Conservation (phyloP, 37 sponge, comb jelly and placozoan species). For the Cliona cf. orientalis region DNA sequence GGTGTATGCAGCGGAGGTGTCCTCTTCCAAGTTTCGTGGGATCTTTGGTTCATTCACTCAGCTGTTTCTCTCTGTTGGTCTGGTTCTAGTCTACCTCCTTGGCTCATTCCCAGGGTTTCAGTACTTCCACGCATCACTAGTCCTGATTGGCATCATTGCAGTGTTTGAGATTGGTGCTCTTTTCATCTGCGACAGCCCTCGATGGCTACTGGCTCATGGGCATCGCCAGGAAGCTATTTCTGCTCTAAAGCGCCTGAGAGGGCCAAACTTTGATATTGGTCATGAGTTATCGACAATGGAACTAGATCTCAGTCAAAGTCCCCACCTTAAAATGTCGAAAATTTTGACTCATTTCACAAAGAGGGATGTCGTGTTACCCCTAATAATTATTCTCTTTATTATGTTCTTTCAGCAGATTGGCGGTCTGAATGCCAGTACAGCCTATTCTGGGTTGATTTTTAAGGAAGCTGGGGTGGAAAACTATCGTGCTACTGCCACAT, state of each 20-base stretch:
- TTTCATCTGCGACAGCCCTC: slow-evolving; percentile 51
- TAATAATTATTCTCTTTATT: slow-evolving; percentile 9
- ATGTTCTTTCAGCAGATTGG: slow-evolving; percentile 62
- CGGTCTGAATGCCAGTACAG: slow-evolving; percentile 39
- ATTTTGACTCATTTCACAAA: slow-evolving; percentile 25
- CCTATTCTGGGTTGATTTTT: slow-evolving; percentile 39
- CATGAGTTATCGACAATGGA: slow-evolving; percentile 46
- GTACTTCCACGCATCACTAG: slow-evolving; percentile 41
- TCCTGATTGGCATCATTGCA: slow-evolving; percentile 12
- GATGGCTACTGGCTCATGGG: slow-evolving; percentile 53
- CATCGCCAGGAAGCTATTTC: slow-evolving; percentile 7
- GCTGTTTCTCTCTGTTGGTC: slow-evolving; percentile 20
- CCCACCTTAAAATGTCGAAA: background rate
- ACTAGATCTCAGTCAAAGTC: background rate
- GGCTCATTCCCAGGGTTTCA: slow-evolving; percentile 25
- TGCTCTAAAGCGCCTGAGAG: slow-evolving; percentile 56
- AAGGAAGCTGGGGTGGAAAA: slow-evolving; percentile 5
- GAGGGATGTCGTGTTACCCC: slow-evolving; percentile 8
- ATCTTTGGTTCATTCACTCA: slow-evolving; percentile 38
- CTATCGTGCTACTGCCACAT: background rate
- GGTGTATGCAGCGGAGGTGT: slow-evolving; percentile 56
- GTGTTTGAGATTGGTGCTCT: slow-evolving; percentile 20
- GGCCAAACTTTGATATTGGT: slow-evolving; percentile 11
- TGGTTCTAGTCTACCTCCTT: slow-evolving; percentile 16
- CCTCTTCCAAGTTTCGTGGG: slow-evolving; percentile 46